Conservation (phyloP, 2,113 vertebrate genomes). For the Bambusicola thoracicus region DNA sequence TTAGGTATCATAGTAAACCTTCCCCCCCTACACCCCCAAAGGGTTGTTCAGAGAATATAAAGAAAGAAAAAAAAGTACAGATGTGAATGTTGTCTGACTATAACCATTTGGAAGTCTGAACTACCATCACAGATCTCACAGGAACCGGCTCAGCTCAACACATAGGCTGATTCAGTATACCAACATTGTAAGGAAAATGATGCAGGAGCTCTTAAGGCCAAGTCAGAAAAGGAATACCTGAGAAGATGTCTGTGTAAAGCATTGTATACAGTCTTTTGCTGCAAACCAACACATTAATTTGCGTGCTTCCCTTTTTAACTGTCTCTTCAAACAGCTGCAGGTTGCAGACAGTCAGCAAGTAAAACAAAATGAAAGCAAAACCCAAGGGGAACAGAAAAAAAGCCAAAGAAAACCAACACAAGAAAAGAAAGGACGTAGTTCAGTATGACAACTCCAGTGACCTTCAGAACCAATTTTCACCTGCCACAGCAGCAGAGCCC, state of each 20-base stretch:
- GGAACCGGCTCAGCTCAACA: not conserved
- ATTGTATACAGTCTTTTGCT: not conserved
- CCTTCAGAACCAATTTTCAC: slow-evolving; percentile 5
- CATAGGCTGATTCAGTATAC: not conserved
- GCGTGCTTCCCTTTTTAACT: not conserved
- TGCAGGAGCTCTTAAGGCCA: not conserved
- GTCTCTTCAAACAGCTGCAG: not conserved
- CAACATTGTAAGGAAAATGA: not conserved
- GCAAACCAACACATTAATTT: slow-evolving; percentile 8
- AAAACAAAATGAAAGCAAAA: not conserved
- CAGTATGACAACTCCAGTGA: not conserved
- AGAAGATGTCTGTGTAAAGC: not conserved
- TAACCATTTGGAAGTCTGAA: not conserved
- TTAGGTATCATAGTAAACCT: not conserved
- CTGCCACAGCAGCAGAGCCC: not conserved
- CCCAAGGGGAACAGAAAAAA: not conserved
- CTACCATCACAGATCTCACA: not conserved
- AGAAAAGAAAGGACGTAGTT: not conserved
- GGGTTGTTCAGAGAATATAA: not conserved
- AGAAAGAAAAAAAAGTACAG: not conserved
- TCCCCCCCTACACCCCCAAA: not conserved
- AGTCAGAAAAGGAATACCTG: not conserved
- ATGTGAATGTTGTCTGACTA: not conserved
- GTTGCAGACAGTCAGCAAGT: not conserved
- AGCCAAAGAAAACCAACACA: not conserved